phyloP scores from a whole-genome alignment of 2,888 invertebrate species.

The Callyntrura guangdongensis region DNA sequence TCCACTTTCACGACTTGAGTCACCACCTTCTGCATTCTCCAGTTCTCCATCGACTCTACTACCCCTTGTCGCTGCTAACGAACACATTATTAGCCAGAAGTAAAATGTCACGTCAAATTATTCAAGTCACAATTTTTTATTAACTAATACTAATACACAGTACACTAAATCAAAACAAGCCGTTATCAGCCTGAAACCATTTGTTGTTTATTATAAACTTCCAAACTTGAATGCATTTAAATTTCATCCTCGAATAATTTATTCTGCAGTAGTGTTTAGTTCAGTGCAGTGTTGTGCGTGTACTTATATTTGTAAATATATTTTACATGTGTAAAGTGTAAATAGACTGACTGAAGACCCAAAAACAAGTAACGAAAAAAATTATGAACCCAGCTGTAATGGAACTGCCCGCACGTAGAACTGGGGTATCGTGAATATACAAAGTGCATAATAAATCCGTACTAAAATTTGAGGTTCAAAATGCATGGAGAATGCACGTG shows the following conservation, averaged over 20 bases:
- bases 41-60: background rate
- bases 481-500: slow-evolving; percentile 16
- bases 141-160: no score
- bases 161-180: no score
- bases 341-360: no score
- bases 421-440: background rate
- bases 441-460: background rate
- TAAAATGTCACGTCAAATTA: background rate
- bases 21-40: slow-evolving; percentile 24
- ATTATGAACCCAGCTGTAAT: background rate
- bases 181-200: no score
- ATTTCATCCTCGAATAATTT: no score
- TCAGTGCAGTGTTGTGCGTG: no score
- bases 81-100: background rate
- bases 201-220: no score
- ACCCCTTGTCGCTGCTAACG: background rate
- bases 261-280: no score
- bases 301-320: no score
- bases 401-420: background rate
- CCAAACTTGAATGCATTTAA: no score
- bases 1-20: slow-evolving; percentile 59
- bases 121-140: background rate
- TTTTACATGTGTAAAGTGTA: no score
- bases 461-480: background rate
- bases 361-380: no score